Evolutionary conservation across 2,113 vertebrate species (phyloP), one percentile per base, ranked within the genome.

Genomic region (Collichthys lucidus): DNA sequence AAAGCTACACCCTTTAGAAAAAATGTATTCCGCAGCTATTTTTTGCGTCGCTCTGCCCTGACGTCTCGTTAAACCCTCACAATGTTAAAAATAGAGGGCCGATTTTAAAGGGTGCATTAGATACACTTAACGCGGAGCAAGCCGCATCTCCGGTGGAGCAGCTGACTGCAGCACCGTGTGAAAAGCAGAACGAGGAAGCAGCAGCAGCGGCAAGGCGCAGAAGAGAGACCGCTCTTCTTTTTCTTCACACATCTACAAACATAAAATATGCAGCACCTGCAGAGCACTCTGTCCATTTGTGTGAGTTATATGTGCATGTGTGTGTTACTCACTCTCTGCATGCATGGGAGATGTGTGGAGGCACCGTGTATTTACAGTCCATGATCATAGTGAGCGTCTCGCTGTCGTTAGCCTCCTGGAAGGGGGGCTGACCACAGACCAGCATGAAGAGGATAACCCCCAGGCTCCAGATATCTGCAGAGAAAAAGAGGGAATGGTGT

Each of bases 361-460:
- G 98, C 67, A 98, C 98, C 0, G 97, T 99, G 88, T 99, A 99
- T 92, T 97, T 99, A 93, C 98, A 99, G 92, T 99, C 98, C 98
- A 99, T 99, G 92, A 99, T 99, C 98, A 98, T 99, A 4, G 98
- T 99, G 91, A 99, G 93, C 0, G 98, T 99, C 92, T 99, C 98
- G 40, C 98, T 99, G 96, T 99, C 98, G 9, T 99, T 99, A 80
- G 98, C 96, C 94, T 99, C 98, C 92, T 99, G 98, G 90, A 99
- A 99, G 53, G 98, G 98, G 3, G 98, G 98, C 59, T 99, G 97
- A 57, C 98, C 98, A 42, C 98, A 99, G 29, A 99, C 98, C 94
- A 99, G 89, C 98, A 99, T 99, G 94, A 98, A 99, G 24, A 99
- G 97, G 88, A 99, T 99, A 77, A 99, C 98, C 6, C 98, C 98